phyloP scores from a whole-genome alignment of 2,113 vertebrate genomes.

The Physeter macrocephalus region DNA sequence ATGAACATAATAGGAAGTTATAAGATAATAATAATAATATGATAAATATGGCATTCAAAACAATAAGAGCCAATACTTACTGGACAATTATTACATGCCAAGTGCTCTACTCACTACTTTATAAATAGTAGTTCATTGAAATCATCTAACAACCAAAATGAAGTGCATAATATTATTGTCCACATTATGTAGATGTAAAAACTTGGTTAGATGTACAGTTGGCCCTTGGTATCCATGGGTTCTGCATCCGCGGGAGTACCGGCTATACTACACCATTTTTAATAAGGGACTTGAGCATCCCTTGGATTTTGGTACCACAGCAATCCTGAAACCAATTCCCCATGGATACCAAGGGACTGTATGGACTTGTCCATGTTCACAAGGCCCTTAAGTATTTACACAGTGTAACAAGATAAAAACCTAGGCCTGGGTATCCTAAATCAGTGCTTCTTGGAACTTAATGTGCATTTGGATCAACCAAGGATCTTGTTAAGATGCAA shows the following conservation, averaged over 20 bases:
- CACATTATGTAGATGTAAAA: not conserved
- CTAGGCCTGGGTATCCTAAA: not conserved
- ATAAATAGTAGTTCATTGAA: not conserved
- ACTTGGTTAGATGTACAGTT: not conserved
- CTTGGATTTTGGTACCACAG: not conserved
- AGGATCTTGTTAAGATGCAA: slow-evolving; percentile 3
- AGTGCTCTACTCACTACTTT: not conserved
- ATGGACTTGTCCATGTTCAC: not conserved
- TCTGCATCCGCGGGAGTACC: not conserved
- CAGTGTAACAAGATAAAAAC: not conserved
- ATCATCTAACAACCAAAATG: not conserved
- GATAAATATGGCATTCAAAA: not conserved
- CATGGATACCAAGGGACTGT: not conserved
- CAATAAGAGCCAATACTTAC: not conserved
- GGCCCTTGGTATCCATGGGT: not conserved
- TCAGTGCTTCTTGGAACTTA: not conserved
- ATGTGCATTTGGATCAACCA: not conserved
- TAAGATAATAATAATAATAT: not conserved
- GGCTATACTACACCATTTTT: not conserved
- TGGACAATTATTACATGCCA: not conserved
- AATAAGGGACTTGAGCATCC: not conserved
- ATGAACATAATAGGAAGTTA: not conserved
- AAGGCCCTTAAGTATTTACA: not conserved
- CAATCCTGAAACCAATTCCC: no score
- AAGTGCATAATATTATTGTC: not conserved